phyloP scores from a whole-genome alignment of 1,140 invertebrate species.

The Drosophila kohkoa region DNA sequence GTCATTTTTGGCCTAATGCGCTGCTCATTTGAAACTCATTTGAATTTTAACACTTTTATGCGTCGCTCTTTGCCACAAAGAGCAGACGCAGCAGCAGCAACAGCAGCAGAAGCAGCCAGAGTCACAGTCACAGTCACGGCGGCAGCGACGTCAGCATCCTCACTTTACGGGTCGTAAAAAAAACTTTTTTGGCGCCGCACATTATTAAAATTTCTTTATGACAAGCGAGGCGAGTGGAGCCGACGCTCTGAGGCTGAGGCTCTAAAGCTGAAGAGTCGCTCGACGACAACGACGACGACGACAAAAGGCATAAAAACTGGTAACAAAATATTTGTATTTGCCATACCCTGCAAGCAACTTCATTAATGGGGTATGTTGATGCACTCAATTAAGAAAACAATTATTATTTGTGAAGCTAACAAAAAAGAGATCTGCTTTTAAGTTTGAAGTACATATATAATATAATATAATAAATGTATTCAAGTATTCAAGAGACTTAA shows the following conservation, averaged over 20 bases:
- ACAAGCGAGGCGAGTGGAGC: slow-evolving; percentile 64
- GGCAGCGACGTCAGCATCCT: slow-evolving; percentile 16
- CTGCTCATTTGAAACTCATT: slow-evolving; percentile 74
- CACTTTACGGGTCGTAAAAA: slow-evolving; percentile 72
- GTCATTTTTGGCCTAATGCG: slow-evolving; percentile 57
- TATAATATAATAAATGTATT: too few species aligned
- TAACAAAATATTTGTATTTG: slow-evolving; percentile 80
- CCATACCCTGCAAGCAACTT: slow-evolving; percentile 11
- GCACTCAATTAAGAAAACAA: too few species aligned
- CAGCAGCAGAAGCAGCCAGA: slow-evolving; percentile 1
- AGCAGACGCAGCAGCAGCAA: neutral
- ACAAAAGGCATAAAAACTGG: slow-evolving; percentile 82
- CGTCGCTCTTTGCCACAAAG: slow-evolving; percentile 18
- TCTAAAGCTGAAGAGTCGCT: slow-evolving; percentile 48
- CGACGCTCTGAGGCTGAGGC: slow-evolving; percentile 23
- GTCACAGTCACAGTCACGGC: neutral
- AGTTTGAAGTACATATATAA: too few species aligned
- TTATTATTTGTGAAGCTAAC: neutral
- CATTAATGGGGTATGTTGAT: neutral
- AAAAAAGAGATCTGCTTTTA: neutral
- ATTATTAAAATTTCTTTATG: slow-evolving; percentile 84
- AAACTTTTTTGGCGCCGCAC: slow-evolving; percentile 82
- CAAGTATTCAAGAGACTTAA: too few species aligned
- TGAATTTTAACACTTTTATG: slow-evolving; percentile 81
- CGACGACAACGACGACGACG: slow-evolving; percentile 59